Base-by-base conservation (phyloP, 2,888 invertebrate genomes). In the Mystacides longicornis region DNA sequence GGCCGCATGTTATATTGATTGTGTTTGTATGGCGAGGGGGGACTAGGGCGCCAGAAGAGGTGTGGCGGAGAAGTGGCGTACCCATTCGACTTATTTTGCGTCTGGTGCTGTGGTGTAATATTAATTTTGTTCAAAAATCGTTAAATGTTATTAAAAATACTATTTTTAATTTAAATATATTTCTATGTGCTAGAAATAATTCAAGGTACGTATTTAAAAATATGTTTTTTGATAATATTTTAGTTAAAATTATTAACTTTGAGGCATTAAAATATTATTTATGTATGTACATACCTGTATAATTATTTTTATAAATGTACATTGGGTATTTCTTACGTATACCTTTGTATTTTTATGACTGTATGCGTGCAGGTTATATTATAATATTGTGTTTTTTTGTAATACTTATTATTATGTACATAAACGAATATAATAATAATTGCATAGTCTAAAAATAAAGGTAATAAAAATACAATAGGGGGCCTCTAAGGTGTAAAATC, bases 81-180 rank as follows among this genome's bases (percentile, higher is more conserved):
- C 77, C 77, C 77, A 77, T 75, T 77, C 76, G 76, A 75, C 75
- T 76, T 73, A 64, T 77, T 77, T 77, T 77, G 77, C 77, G 77
- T 76, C 76, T 77, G 76, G 74, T 76, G 76, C 76, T 76, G 77
- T 75, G 75, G 76, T 77, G 75, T 75, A 77, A 77, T 77, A 75
- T 77, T 74, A 75, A 75, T 76, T 60, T 62, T 64, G 63, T 74
- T 74, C 75, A 69, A 69, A 37, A 71, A 74, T 75, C 55, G 51
- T 52, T 52, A 55, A 37, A 52, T 55, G 52, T 42, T 49, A 43
- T 45, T 48, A 46, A 57, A 57, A 52, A 54, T 52, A 49, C 52
- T 20, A 43, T 46, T 51, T 54, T 23, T 43, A 37, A 23, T 23
- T 42, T 22, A 23, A 54, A 31, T 47, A 58, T 55, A 52, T 49